Conservation (phyloP, 2,113 vertebrate species). For the Formicarius rufipectus region DNA sequence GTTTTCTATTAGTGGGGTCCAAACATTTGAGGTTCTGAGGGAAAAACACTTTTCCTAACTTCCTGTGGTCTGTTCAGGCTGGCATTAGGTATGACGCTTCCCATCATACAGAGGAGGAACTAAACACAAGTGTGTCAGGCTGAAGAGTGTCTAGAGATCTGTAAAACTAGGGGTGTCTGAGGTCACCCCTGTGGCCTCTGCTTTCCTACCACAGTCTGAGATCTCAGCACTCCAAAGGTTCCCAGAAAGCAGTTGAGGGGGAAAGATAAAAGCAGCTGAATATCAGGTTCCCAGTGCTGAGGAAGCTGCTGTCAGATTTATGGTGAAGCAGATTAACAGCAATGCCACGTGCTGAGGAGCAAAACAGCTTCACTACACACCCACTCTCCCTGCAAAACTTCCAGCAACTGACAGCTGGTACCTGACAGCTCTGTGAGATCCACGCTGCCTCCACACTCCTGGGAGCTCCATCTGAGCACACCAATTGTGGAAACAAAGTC, state of each 20-base stretch:
- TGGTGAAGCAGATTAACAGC: conserved; percentile 28
- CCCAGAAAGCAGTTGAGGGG: background rate
- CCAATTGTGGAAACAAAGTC: background rate
- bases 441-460: background rate
- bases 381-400: conserved; percentile 41
- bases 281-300: background rate
- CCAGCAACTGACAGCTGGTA: conserved; percentile 30
- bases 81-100: background rate
- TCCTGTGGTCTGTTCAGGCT: background rate
- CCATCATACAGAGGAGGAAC: background rate
- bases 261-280: background rate
- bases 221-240: background rate
- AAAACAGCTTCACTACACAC: conserved; percentile 12
- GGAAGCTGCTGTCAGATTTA: conserved; percentile 39
- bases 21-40: background rate
- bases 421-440: background rate
- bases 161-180: background rate
- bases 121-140: background rate
- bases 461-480: background rate
- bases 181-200: background rate
- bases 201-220: background rate
- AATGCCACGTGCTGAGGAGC: conserved; percentile 16
- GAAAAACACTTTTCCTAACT: background rate
- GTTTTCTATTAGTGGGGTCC: background rate
- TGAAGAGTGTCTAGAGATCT: background rate